These are phyloP conservation scores for Sarcophaga peregrina DNA, from an alignment of 1,140 invertebrate species.

Conservation along the genomic window DNA sequence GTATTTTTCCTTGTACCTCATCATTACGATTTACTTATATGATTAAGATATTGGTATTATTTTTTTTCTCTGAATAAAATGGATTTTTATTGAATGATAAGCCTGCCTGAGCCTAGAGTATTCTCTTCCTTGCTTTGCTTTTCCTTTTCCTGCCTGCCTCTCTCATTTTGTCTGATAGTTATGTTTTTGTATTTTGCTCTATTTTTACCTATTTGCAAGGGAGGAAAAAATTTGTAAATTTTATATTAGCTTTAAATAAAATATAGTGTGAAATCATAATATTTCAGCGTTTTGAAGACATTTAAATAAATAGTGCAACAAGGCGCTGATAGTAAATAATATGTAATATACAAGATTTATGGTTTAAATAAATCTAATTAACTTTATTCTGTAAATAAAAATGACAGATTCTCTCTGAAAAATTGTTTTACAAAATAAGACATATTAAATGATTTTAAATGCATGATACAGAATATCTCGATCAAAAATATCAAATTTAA, in stretches of 20 bases:
- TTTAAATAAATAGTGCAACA: not conserved
- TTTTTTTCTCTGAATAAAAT: conserved; percentile 26
- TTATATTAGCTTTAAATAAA: conserved; percentile 4
- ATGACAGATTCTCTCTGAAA: too few species aligned
- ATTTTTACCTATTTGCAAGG: conserved; percentile 40
- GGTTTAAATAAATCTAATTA: too few species aligned
- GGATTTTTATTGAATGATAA: not conserved
- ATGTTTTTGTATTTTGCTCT: conserved; percentile 30
- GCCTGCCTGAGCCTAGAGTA: conserved; percentile 42
- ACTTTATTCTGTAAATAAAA: too few species aligned
- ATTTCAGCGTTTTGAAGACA: conserved; percentile 24
- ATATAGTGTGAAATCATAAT: not conserved
- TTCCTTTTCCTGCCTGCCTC: conserved; percentile 39
- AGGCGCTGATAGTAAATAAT: conserved; percentile 20
- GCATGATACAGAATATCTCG: too few species aligned
- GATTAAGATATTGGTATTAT: conserved; percentile 15
- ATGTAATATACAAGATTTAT: not conserved
- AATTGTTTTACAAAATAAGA: too few species aligned
- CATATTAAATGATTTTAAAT: too few species aligned
- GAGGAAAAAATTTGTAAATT: conserved; percentile 36
- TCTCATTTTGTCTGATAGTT: conserved; percentile 32
- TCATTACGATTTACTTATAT: not conserved
- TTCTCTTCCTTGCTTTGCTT: conserved; percentile 30
- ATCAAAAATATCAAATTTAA: too few species aligned
- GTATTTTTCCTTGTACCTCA: not conserved